phyloP scores from a whole-genome alignment of 2,888 invertebrate species.

The Athetis lepigone region DNA sequence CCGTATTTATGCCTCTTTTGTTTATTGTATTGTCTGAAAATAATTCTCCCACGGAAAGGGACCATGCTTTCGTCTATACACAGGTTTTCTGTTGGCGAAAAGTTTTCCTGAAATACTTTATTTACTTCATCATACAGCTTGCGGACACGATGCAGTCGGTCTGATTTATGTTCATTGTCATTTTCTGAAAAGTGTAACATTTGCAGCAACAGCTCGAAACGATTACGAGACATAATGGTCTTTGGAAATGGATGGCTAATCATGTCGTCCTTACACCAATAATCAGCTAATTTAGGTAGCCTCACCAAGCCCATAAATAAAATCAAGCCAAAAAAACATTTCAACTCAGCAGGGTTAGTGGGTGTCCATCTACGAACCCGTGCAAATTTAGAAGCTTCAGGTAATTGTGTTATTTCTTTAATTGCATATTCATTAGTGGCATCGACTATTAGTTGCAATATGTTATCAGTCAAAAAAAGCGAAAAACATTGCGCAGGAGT shows the following conservation, averaged over 20 bases:
- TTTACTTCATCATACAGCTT: too few relatives aligned
- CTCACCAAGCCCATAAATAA: slow-evolving; percentile 61
- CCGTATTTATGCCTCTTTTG: slow-evolving; percentile 32
- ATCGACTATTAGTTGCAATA: slow-evolving; percentile 8
- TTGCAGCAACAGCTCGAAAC: slow-evolving; percentile 24
- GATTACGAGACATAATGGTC: slow-evolving; percentile 55
- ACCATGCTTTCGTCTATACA: slow-evolving; percentile 36
- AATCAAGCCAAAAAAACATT: slow-evolving; percentile 57
- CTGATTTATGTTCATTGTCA: slow-evolving; percentile 14
- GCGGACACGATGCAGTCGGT: slow-evolving; percentile 7
- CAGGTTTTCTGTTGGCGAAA: too few relatives aligned
- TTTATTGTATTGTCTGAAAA: slow-evolving; percentile 33
- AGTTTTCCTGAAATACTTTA: too few relatives aligned
- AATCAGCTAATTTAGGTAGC: slow-evolving; percentile 51
- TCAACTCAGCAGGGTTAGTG: slow-evolving; percentile 42
- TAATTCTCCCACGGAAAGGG: slow-evolving; percentile 25
- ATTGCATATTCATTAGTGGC: too few relatives aligned
- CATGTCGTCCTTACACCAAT: slow-evolving; percentile 57
- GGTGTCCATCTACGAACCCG: slow-evolving; percentile 18
- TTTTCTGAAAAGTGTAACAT: slow-evolving; percentile 26
- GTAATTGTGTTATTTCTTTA: slow-evolving; percentile 9
- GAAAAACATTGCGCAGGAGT: slow-evolving; percentile 7
- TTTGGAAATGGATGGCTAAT: too few relatives aligned
- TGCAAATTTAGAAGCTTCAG: slow-evolving; percentile 14
- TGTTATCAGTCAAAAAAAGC: slow-evolving; percentile 4